Evolutionary conservation across 2,113 vertebrate genomes (phyloP).

Genomic region (Cariama cristata): DNA sequence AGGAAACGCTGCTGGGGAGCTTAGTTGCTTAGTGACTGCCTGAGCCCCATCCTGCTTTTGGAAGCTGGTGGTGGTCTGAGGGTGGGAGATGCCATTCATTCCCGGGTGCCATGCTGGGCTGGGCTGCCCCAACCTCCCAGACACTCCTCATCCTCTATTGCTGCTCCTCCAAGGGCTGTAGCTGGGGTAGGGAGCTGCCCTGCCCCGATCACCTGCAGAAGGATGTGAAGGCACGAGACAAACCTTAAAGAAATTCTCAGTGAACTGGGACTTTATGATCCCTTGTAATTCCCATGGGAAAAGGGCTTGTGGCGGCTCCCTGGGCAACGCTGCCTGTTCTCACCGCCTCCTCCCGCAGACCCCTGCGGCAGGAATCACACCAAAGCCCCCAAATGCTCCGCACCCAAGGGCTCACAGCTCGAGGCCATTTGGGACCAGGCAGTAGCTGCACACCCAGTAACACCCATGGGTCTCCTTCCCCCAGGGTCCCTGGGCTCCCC

Average conservation of each 20-base stretch:
- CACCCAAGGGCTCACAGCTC: background rate
- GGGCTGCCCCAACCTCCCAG: background rate
- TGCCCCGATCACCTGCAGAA: background rate
- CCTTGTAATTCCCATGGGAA: background rate
- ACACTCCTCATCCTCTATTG: too few species aligned
- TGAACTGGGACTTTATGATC: background rate
- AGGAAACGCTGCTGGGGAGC: background rate
- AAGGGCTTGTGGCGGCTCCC: background rate
- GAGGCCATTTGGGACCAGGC: background rate
- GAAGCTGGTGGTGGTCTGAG: background rate
- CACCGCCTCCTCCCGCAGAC: background rate
- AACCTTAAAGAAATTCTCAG: background rate
- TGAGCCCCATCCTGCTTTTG: background rate
- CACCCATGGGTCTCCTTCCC: background rate
- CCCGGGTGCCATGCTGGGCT: background rate
- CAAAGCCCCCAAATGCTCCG: background rate
- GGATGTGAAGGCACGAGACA: background rate
- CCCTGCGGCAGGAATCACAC: background rate
- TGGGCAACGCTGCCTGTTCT: fast-evolving
- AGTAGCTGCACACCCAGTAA: background rate
- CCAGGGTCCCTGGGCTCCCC: background rate
- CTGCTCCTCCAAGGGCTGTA: background rate
- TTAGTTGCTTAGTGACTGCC: background rate
- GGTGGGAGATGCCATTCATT: background rate
- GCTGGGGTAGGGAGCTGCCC: background rate